phyloP scores from a whole-genome alignment of 2,888 invertebrate genomes.

The Luperina nickerlii region DNA sequence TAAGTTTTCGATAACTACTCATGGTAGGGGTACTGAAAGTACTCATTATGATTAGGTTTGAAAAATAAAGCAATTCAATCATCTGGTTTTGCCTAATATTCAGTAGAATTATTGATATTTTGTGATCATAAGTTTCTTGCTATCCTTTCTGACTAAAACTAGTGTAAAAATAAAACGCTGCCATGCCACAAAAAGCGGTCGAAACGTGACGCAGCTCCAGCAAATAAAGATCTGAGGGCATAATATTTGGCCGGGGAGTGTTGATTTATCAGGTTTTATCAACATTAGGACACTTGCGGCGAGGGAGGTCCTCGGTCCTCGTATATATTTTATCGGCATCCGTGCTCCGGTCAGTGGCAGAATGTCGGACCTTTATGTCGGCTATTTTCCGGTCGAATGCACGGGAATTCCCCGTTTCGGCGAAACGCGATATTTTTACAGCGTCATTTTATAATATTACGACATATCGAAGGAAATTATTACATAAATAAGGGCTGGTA shows the following conservation, averaged over 20 bases:
- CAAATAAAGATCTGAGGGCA: constrained; percentile 51
- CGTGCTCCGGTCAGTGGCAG: constrained; percentile 81
- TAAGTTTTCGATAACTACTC: too few relatives aligned
- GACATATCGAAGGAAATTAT: constrained; percentile 49
- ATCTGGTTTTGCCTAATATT: background rate
- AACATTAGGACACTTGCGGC: constrained; percentile 74
- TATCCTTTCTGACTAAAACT: background rate
- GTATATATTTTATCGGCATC: constrained; percentile 83
- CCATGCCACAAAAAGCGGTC: constrained; percentile 15
- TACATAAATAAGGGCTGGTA: constrained; percentile 32
- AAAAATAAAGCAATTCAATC: background rate
- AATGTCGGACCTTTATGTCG: constrained; percentile 87
- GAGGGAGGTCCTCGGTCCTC: constrained; percentile 64
- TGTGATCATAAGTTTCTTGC: background rate
- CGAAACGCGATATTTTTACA: constrained; percentile 84
- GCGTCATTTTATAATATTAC: constrained; percentile 78
- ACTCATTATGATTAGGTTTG: background rate
- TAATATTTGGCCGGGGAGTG: constrained; percentile 50
- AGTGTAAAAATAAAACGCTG: constrained; percentile 7
- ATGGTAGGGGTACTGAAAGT: too few relatives aligned
- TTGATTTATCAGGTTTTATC: constrained; percentile 68
- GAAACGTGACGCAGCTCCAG: constrained; percentile 35
- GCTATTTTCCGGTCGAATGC: constrained; percentile 88
- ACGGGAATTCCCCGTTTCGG: constrained; percentile 85
- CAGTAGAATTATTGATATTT: background rate